Conservation (phyloP, 2,113 vertebrate species). For the Coptodon rendalli region DNA sequence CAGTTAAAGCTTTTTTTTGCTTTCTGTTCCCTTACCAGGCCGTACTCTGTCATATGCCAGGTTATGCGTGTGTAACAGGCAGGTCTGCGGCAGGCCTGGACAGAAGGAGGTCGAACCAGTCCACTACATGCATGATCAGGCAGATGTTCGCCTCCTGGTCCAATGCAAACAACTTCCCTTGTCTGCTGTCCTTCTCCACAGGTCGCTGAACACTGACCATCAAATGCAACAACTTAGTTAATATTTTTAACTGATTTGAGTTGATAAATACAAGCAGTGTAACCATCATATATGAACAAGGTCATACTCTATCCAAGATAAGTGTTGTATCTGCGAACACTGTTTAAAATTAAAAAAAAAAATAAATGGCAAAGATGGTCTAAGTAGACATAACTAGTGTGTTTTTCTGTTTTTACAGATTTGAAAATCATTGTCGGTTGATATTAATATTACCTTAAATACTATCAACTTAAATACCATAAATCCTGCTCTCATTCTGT, state of each 20-base stretch:
- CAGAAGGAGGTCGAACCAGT: slow-evolving; percentile 61
- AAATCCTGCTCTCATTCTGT: neutral
- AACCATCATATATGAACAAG: neutral
- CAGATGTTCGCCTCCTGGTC: slow-evolving; percentile 61
- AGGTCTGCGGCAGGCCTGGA: slow-evolving; percentile 73
- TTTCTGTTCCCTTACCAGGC: slow-evolving; percentile 40
- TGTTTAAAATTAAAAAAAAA: neutral
- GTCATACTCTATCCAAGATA: neutral
- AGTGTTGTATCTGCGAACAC: neutral
- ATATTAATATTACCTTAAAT: neutral
- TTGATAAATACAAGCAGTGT: neutral
- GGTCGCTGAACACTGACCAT: slow-evolving; percentile 82
- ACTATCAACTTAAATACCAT: neutral
- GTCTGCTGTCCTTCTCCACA: slow-evolving; percentile 86
- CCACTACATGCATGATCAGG: slow-evolving; percentile 68
- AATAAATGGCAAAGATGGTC: neutral
- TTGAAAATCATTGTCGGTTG: neutral
- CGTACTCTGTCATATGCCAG: slow-evolving; percentile 72
- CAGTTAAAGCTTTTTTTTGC: neutral
- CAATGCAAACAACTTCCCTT: slow-evolving; percentile 75
- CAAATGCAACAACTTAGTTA: neutral
- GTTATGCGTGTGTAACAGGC: slow-evolving; percentile 72
- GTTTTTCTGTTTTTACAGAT: neutral
- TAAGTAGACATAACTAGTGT: neutral
- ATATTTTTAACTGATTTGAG: neutral